Conservation (phyloP, 30 jellyfish, hydroid and myxozoan species). For the Mastigias papua region DNA sequence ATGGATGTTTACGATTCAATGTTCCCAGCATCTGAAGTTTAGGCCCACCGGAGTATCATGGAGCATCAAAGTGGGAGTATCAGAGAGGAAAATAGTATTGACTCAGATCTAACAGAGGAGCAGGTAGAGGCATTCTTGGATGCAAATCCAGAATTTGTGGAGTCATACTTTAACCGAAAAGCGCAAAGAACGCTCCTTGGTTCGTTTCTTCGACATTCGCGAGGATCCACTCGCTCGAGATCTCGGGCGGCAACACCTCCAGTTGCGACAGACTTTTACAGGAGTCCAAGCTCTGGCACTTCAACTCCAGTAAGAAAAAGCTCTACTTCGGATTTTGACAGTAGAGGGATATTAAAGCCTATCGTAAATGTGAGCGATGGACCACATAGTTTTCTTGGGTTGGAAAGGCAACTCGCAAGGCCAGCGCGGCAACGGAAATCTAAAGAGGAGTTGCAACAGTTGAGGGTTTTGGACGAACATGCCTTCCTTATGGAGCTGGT, state of each 20-base stretch:
- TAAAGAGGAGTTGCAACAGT: conserved; percentile 87
- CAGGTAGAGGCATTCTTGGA: conserved; percentile 95
- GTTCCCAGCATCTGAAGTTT: neutral
- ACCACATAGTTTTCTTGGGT: conserved; percentile 86
- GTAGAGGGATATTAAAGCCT: conserved; percentile 90
- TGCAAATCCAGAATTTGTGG: conserved; percentile 90
- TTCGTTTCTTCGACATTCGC: conserved; percentile 72
- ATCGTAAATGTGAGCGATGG: conserved; percentile 87
- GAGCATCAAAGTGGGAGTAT: conserved; percentile 53
- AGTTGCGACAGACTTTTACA: conserved; percentile 51
- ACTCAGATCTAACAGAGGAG: conserved; percentile 72
- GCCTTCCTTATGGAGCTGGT: conserved; percentile 90
- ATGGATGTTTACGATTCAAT: conserved; percentile 1
- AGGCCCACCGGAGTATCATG: conserved; percentile 38
- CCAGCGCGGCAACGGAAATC: conserved; percentile 94
- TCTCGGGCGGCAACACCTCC: conserved; percentile 94
- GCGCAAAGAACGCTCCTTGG: conserved; percentile 85
- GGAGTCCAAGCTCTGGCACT: conserved; percentile 77
- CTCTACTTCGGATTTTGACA: conserved; percentile 85
- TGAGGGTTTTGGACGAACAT: conserved; percentile 88
- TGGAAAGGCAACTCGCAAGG: conserved; percentile 87
- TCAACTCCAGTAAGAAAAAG: conserved; percentile 90
- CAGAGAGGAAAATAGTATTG: conserved; percentile 47
- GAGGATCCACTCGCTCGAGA: conserved; percentile 68
- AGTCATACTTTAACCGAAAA: conserved; percentile 88